A percentile compares a stretch with the other conserved stretches of the same genome.
Conservation (phyloP, 2,113 vertebrate genomes). For the Chlorodrepanis virens region DNA sequence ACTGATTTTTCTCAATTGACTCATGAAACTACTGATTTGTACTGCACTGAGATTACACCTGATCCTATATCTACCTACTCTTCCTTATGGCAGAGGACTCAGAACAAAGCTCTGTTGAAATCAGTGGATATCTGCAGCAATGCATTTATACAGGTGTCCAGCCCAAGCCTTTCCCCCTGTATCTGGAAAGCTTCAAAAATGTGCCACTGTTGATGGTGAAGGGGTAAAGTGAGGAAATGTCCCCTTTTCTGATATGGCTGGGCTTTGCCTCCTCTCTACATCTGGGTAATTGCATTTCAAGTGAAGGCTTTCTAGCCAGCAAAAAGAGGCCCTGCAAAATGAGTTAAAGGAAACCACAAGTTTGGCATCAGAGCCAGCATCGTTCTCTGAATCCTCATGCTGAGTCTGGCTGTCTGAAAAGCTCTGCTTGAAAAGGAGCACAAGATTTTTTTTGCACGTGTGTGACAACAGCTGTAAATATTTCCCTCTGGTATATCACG, state of each 20-base stretch:
- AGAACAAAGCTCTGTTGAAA: background rate
- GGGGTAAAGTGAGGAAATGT: background rate
- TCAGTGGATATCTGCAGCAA: background rate
- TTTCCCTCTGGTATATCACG: background rate
- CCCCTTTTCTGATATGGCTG: background rate
- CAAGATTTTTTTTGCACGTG: background rate
- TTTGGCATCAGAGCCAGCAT: slow-evolving; percentile 45
- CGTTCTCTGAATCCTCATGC: slow-evolving; percentile 32
- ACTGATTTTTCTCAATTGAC: background rate
- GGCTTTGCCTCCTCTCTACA: background rate
- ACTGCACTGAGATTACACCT: background rate
- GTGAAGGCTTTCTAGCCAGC: slow-evolving; percentile 33
- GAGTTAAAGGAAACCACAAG: slow-evolving; percentile 63
- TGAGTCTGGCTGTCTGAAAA: slow-evolving; percentile 31
- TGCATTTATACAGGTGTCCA: background rate
- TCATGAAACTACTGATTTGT: background rate
- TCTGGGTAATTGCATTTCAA: slow-evolving; percentile 44
- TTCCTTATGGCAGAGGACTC: background rate
- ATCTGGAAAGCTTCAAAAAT: background rate
- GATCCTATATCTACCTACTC: background rate
- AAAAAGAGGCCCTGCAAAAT: slow-evolving; percentile 55
- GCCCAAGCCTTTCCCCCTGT: background rate
- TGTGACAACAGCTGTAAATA: slow-evolving; percentile 5
- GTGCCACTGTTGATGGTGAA: background rate
- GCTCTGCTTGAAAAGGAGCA: background rate